phyloP scores from a whole-genome alignment of 2,888 invertebrate genomes.

The Lepetodrilus schrolli region DNA sequence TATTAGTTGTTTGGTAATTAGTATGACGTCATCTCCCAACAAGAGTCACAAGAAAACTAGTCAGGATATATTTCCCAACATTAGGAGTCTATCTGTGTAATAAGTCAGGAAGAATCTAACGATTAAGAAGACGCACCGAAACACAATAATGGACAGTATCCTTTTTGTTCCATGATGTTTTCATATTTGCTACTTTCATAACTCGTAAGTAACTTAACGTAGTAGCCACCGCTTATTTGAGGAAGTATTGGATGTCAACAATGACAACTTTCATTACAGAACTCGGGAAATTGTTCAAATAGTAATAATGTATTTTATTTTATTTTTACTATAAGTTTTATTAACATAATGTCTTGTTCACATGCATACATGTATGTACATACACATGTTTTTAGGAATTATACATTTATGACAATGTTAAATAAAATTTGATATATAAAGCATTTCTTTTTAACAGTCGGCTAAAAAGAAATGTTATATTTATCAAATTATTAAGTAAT shows the following conservation, averaged over 20 bases:
- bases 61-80: conserved; percentile 22
- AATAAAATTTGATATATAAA: no score
- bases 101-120: background rate
- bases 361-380: no score
- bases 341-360: no score
- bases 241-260: no score
- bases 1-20: background rate
- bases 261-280: no score
- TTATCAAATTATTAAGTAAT: no score
- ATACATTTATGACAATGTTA: no score
- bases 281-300: no score
- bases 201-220: background rate
- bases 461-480: no score
- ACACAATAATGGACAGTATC: conserved; percentile 57
- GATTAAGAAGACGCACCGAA: background rate
- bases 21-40: conserved; percentile 32
- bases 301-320: background rate
- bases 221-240: background rate
- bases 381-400: no score
- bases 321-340: background rate
- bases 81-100: background rate
- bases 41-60: conserved; percentile 39
- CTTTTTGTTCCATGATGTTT: no score
- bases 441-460: no score
- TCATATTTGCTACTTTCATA: background rate